phyloP scores from a whole-genome alignment of 2,113 vertebrate species.

The Scophthalmus maximus region DNA sequence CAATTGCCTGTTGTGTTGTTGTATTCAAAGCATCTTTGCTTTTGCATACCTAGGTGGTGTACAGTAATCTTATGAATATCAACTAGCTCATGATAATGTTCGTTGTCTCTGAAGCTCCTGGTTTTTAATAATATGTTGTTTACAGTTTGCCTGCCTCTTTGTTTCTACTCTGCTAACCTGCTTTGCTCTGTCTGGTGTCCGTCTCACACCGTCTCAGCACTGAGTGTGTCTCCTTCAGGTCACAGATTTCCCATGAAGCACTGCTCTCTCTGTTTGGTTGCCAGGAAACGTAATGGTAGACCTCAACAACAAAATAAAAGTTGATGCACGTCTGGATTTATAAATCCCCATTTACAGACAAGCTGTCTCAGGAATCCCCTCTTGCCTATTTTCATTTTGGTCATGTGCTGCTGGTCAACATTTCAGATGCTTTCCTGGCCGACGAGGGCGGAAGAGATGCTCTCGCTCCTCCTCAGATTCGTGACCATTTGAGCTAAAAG shows the following conservation, averaged over 20 bases:
- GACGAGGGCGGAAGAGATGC: conserved; percentile 14
- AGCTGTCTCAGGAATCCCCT: conserved; percentile 8
- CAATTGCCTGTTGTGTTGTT: too few species aligned
- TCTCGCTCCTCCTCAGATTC: conserved; percentile 1
- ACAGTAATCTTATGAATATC: background rate
- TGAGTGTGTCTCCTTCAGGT: conserved; percentile 30
- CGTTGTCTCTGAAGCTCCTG: background rate
- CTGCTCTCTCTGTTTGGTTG: conserved; percentile 37
- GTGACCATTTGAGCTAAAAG: conserved; percentile 46
- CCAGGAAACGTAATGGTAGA: conserved; percentile 40
- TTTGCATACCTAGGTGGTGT: too few species aligned
- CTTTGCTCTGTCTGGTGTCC: conserved; percentile 61
- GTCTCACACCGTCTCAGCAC: conserved; percentile 28
- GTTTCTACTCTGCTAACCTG: conserved; percentile 68
- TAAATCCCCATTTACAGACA: conserved; percentile 34
- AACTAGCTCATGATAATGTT: background rate
- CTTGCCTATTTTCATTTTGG: background rate
- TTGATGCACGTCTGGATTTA: conserved; percentile 9
- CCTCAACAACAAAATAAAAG: background rate
- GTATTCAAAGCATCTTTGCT: too few species aligned
- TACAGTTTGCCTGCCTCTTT: conserved; percentile 45
- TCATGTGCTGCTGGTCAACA: conserved; percentile 9
- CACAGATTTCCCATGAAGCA: conserved; percentile 31
- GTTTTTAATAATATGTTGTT: conserved; percentile 23
- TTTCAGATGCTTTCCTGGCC: conserved; percentile 18